A percentile compares a stretch with the other conserved stretches of the same genome.
phyloP scores from a whole-genome alignment of 2,113 vertebrate genomes.

The Seriola rivoliana region DNA sequence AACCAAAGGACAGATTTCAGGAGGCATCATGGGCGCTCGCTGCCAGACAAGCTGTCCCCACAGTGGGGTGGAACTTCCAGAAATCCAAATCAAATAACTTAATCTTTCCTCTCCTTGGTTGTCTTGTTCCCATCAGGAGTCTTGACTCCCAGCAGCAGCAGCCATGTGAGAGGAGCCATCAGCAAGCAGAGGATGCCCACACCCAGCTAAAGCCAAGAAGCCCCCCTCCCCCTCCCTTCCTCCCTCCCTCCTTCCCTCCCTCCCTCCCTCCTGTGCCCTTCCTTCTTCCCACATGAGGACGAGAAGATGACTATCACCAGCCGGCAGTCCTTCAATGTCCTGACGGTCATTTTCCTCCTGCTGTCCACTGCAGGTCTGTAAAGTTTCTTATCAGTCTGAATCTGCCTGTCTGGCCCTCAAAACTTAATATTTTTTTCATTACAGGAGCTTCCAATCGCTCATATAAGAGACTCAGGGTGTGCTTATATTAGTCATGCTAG shows the following conservation, averaged over 20 bases:
- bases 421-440: not conserved
- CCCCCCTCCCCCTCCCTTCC: constrained; percentile 39
- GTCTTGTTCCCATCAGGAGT: constrained; percentile 76
- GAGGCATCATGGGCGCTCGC: constrained; percentile 25
- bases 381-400: constrained; percentile 16
- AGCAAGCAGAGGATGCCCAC: constrained; percentile 73
- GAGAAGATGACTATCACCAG: constrained; percentile 96
- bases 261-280: constrained; percentile 65
- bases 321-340: constrained; percentile 91
- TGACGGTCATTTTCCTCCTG: constrained; percentile 89
- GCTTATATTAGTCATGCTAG: not conserved
- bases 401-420: constrained; percentile 19
- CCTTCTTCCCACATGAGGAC: constrained; percentile 87
- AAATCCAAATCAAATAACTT: constrained; percentile 62
- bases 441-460: not conserved
- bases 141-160: constrained; percentile 68
- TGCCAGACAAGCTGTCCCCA: constrained; percentile 56
- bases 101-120: constrained; percentile 56
- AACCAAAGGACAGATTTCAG: constrained; percentile 37
- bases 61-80: constrained; percentile 45
- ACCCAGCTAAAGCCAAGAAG: constrained; percentile 75
- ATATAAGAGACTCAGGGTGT: not conserved
- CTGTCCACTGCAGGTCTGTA: constrained; percentile 92
- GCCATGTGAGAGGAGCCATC: constrained; percentile 80
- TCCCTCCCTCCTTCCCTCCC: constrained; percentile 42